These are phyloP conservation scores for Masnerella sp. DNA, from an alignment of 2,888 invertebrate species.

Conservation along the genomic window DNA sequence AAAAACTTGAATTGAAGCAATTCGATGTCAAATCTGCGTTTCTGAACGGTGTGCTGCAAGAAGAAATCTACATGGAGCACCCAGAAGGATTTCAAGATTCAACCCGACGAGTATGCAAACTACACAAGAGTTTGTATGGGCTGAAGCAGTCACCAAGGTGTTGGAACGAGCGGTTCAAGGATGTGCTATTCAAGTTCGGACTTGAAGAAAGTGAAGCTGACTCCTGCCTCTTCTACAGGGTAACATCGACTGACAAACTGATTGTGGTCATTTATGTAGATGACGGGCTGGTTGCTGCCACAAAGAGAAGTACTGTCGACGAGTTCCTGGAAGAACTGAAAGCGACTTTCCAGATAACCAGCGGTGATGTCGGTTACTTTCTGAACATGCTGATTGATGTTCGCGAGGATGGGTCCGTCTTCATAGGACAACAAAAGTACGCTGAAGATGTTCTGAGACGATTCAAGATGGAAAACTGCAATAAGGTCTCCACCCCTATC, in stretches of 20 bases:
- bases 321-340: conserved; percentile 17
- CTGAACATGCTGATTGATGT: conserved; percentile 36
- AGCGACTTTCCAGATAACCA: conserved; percentile 31
- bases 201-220: conserved; percentile 29
- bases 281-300: conserved; percentile 30
- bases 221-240: conserved; percentile 35
- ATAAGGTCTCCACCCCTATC: neutral
- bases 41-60: conserved; percentile 59
- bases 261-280: conserved; percentile 36
- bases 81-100: conserved; percentile 62
- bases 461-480: conserved; percentile 8
- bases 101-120: conserved; percentile 55
- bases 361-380: conserved; percentile 6
- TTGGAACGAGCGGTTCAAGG: conserved; percentile 59
- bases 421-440: conserved; percentile 10
- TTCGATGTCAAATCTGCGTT: conserved; percentile 65
- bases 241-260: conserved; percentile 14
- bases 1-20: conserved; percentile 62
- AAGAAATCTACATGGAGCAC: conserved; percentile 61
- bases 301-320: conserved; percentile 1
- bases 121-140: conserved; percentile 66
- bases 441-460: conserved; percentile 1
- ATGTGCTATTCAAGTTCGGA: conserved; percentile 13
- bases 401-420: conserved; percentile 16
- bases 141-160: conserved; percentile 65